Conservation (phyloP, 2,113 vertebrate genomes). For the Anthoscopus minutus region DNA sequence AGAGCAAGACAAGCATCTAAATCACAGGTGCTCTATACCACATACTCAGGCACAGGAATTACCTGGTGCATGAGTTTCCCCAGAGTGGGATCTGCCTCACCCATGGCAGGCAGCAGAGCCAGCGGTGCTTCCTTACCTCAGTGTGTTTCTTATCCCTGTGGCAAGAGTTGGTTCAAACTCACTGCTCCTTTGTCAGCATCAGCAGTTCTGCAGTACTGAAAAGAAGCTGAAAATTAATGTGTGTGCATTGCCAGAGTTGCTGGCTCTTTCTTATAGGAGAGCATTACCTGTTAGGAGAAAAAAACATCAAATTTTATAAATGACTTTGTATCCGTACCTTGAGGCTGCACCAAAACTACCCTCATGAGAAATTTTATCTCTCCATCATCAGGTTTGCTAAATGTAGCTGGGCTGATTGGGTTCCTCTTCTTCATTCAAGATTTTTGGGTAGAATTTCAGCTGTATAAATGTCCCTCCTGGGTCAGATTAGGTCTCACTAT, state of each 20-base stretch:
- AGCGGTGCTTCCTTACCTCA: background rate
- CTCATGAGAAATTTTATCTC: background rate
- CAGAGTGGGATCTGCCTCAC: accelerated
- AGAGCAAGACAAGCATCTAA: background rate
- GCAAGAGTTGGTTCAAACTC: background rate
- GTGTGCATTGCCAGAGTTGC: background rate
- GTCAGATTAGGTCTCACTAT: background rate
- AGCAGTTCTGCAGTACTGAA: background rate
- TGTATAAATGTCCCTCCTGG: background rate
- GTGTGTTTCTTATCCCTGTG: background rate
- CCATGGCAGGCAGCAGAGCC: background rate
- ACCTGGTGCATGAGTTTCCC: accelerated
- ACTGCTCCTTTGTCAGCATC: background rate
- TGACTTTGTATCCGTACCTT: accelerated
- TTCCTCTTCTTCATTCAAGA: background rate
- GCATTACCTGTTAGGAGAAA: background rate
- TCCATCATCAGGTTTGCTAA: background rate
- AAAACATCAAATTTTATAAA: background rate
- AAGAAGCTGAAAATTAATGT: background rate
- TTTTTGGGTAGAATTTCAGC: background rate
- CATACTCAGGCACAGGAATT: background rate
- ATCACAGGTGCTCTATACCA: background rate
- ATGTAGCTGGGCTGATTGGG: background rate
- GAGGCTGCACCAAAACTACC: background rate
- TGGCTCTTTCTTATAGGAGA: background rate